Conservation (phyloP, 2,113 vertebrate genomes). For the Aptenodytes patagonicus region DNA sequence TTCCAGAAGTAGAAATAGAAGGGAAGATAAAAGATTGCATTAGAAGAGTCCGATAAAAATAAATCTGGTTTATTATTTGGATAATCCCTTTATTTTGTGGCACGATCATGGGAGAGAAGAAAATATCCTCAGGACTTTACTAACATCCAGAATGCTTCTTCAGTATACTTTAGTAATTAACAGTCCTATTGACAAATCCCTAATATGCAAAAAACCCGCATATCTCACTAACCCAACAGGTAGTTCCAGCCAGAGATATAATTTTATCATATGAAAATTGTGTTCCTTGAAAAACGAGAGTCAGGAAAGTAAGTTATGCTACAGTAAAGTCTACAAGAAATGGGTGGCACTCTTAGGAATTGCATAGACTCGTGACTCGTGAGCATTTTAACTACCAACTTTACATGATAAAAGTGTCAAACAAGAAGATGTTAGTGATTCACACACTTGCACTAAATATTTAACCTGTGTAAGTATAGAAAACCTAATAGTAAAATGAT, state of each 20-base stretch:
- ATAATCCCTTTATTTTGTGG: background rate
- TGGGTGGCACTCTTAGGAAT: background rate
- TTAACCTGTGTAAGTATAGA: background rate
- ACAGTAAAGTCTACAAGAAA: background rate
- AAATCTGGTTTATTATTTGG: background rate
- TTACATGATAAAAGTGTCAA: background rate
- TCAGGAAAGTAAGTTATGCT: fast-evolving
- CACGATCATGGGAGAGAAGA: background rate
- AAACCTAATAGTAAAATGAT: background rate
- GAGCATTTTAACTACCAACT: background rate
- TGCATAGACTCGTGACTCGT: background rate
- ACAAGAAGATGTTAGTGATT: background rate
- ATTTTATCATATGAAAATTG: background rate
- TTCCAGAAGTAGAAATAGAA: background rate
- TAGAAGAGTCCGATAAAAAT: background rate
- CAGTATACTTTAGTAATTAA: background rate
- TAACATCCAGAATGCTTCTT: background rate
- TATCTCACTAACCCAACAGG: background rate
- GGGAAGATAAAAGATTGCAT: background rate
- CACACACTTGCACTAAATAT: background rate
- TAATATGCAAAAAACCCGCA: background rate
- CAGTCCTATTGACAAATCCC: background rate
- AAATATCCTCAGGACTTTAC: background rate
- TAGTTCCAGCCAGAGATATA: background rate
- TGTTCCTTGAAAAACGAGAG: background rate